Evolutionary conservation across 2,888 invertebrate genomes (phyloP), one percentile per base, ranked within the genome.

Genomic region (Tipula unca): DNA sequence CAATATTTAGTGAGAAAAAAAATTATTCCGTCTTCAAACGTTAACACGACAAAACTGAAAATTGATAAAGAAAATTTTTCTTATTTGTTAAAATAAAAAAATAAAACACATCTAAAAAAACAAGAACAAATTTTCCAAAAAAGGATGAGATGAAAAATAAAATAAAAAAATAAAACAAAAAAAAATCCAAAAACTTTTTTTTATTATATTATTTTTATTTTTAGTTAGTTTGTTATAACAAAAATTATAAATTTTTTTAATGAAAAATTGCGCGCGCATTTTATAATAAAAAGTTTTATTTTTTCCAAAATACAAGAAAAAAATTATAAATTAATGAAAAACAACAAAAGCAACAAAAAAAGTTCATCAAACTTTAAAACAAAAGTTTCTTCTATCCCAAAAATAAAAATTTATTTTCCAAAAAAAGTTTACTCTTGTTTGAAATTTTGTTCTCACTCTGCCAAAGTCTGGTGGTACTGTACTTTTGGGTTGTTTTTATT

Each of bases 261-360:
- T 83, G 83, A 83, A 83, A 83, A 83, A 83, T 83, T 83, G 83
- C 83, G 83, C 83, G 83, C 83, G 83, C 83, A 83, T 83, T 83
- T 83, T 32, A 83, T 83, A 83, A 83, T 83, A 83, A 83, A 48
- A 69, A 83, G 32, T 83, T 83, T 29, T 83, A 83, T 83, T 17
- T 32, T n/a, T 83, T 69, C 69, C 69, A 83, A 35, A 83, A 83
- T 32, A 83, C n/a, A 83, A 83, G 35, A 83, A 29, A 83, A 83
- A 83, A 83, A 83, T 83, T 83, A 83, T 83, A 83, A 83, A 83
- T 83, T 83, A 83, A 83, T 83, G 35, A 83, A 32, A 83, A 32
- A 32, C 32, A 32, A 32, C 32, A 32, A 32, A 82, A 29, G n/a
- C 69, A 69, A 69, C 69, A 25, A 83, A 83, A 83, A 83, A 83